Evolutionary conservation across 2,113 vertebrate species (phyloP), one percentile per base, ranked within the genome.

Genomic region (Engystomops pustulosus): DNA sequence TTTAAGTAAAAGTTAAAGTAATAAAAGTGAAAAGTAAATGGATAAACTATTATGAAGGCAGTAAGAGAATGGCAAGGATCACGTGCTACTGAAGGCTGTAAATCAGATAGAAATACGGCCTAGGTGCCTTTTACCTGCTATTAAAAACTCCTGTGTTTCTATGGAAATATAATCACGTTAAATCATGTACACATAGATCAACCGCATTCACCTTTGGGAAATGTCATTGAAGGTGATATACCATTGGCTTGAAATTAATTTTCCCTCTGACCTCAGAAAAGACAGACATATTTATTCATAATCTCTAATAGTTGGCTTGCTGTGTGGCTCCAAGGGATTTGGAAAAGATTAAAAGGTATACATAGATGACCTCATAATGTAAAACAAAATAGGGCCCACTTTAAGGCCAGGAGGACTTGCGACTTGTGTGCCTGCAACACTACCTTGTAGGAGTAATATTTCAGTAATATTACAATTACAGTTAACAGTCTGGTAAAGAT

Each of bases 161-260:
- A 77, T 77, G 49, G 74, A 77, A 77, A 77, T 77, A 23, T 34
- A 77, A 77, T 77, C 49, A 36, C 8, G 20, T 55, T 77, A 77
- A 77, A 53, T 55, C 74, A n/a, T 36, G 74, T 38, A 23, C 74
- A 77, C 49, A 77, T 55, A 55, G 47, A 77, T 77, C 71, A 74
- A 49, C 14, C 5, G 25, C 71, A 30, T 55, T 77, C 74, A 77
- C 74, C 74, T 77, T 77, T 55, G 49, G 74, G 49, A 77, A 53
- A 55, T 77, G 49, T 77, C 49, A 77, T 34, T 74, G 44, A 74
- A 45, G 71, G 71, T 74, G 44, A 74, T 74, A 30, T 74, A 44
- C 71, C 41, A 74, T 49, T 47, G 38, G 71, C 71, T 74, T 45
- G 25, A 74, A 49, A 49, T 74, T 49, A 30, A 45, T 70, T 45